Evolutionary conservation across 2,888 invertebrate genomes (phyloP).

Genomic region (Icerya purchasi): DNA sequence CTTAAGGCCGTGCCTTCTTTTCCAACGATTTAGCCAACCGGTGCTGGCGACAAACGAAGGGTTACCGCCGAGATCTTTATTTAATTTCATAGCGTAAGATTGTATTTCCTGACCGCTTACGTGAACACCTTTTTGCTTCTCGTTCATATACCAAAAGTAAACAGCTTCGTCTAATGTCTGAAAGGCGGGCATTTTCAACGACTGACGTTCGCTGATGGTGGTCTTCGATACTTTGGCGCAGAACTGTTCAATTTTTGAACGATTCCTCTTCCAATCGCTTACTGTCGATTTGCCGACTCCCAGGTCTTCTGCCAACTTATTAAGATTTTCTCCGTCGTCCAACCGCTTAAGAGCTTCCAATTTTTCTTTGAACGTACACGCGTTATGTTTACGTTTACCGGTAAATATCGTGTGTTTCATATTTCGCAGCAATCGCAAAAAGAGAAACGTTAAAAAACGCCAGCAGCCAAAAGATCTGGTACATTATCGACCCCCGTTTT

Average conservation of each 20-base stretch:
- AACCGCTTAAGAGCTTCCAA: slow-evolving; percentile 14
- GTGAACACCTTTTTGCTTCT: too few relatives aligned
- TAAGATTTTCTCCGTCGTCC: slow-evolving; percentile 14
- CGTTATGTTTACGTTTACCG: slow-evolving; percentile 6
- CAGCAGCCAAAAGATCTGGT: too few relatives aligned
- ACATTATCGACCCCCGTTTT: too few relatives aligned
- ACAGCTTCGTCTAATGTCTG: slow-evolving; percentile 3
- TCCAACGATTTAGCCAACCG: slow-evolving; percentile 15
- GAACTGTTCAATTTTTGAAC: slow-evolving; percentile 13
- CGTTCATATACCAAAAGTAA: slow-evolving; percentile 7
- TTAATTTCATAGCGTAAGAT: slow-evolving; percentile 13
- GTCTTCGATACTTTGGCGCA: slow-evolving; percentile 5
- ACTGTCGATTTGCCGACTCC: slow-evolving; percentile 15
- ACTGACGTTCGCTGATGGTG: slow-evolving; percentile 3
- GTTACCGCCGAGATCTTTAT: slow-evolving; percentile 12
- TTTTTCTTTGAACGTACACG: slow-evolving; percentile 16
- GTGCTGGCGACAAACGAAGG: slow-evolving; percentile 14
- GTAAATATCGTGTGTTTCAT: neutral
- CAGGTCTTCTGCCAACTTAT: slow-evolving; percentile 12
- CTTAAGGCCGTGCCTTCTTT: slow-evolving; percentile 14
- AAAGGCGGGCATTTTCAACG: slow-evolving; percentile 2
- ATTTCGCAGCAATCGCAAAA: neutral
- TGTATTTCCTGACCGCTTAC: too few relatives aligned
- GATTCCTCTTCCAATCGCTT: slow-evolving; percentile 15
- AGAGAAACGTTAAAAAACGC: too few relatives aligned